Percentiles rank a stretch among this genome's conserved stretches.
These are phyloP conservation scores for Papilio dardanus DNA, from an alignment of 1,140 invertebrate species.

Conservation along the genomic window DNA sequence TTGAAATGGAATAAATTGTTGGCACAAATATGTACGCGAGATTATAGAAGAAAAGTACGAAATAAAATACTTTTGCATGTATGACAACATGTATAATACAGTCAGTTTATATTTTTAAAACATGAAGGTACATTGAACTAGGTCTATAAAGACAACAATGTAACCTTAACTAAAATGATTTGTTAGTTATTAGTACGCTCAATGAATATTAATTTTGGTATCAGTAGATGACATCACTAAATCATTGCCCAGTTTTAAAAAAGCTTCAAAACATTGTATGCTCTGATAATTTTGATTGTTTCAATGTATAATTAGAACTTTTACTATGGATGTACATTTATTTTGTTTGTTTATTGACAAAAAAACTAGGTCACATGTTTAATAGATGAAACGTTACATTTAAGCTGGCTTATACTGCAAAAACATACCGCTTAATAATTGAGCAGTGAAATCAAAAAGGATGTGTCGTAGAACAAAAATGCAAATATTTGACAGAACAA, in stretches of 20 bases:
- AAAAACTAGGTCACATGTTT: too few relatives aligned
- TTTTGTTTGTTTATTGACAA: too few relatives aligned
- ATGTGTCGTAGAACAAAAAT: not conserved
- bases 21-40: not conserved
- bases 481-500: not conserved
- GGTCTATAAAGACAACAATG: conserved; percentile 2
- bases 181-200: not conserved
- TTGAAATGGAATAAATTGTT: too few relatives aligned
- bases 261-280: conserved; percentile 14
- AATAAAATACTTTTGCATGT: not conserved
- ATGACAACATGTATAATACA: not conserved
- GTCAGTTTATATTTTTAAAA: not conserved
- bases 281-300: conserved; percentile 32
- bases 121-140: conserved; percentile 18
- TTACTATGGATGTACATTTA: not conserved
- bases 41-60: not conserved
- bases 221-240: conserved; percentile 21
- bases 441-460: not conserved
- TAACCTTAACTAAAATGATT: conserved; percentile 6
- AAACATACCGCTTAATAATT: not conserved
- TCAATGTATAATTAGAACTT: conserved; percentile 5
- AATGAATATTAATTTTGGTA: conserved; percentile 25
- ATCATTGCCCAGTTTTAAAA: not conserved
- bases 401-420: not conserved
- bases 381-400: too few relatives aligned